phyloP scores from a whole-genome alignment of 2,888 invertebrate species.

The Platycheirus albimanus region DNA sequence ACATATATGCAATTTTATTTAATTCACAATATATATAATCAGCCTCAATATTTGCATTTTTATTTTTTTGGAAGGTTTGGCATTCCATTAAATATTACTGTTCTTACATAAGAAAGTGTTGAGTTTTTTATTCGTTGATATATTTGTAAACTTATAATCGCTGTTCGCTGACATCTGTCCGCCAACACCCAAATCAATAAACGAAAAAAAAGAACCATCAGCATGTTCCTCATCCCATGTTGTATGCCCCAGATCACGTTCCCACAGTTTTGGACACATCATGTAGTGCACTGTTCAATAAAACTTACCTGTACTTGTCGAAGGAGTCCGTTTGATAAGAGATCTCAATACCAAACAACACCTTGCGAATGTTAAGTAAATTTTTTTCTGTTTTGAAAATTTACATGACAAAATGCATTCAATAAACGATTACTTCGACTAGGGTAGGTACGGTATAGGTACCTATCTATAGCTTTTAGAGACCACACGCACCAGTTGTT shows the following conservation, averaged over 20 bases:
- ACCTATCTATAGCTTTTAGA: conserved; percentile 7
- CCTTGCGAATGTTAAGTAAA: conserved; percentile 54
- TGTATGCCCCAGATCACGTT: conserved; percentile 46
- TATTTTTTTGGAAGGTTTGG: too few relatives aligned
- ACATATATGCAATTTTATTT: too few relatives aligned
- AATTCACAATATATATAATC: too few relatives aligned
- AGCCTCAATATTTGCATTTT: too few relatives aligned
- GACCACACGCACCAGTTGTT: conserved; percentile 59
- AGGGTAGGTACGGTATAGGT: not conserved
- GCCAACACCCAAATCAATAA: conserved; percentile 13
- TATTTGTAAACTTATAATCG: too few relatives aligned
- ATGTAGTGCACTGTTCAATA: conserved; percentile 9
- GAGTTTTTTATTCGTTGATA: too few relatives aligned
- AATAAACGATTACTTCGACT: conserved; percentile 7
- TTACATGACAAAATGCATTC: conserved; percentile 59
- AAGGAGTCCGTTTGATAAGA: conserved; percentile 43
- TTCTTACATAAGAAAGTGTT: too few relatives aligned
- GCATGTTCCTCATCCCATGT: too few relatives aligned
- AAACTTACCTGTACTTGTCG: conserved; percentile 34
- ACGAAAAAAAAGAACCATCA: too few relatives aligned
- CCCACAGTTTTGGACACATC: conserved; percentile 9
- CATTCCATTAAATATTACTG: too few relatives aligned
- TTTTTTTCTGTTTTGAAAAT: conserved; percentile 17
- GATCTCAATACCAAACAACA: conserved; percentile 51
- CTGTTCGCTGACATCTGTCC: too few relatives aligned